Base-by-base conservation (phyloP, 2,113 vertebrate genomes). In the Cryptoleucopteryx plumbea region DNA sequence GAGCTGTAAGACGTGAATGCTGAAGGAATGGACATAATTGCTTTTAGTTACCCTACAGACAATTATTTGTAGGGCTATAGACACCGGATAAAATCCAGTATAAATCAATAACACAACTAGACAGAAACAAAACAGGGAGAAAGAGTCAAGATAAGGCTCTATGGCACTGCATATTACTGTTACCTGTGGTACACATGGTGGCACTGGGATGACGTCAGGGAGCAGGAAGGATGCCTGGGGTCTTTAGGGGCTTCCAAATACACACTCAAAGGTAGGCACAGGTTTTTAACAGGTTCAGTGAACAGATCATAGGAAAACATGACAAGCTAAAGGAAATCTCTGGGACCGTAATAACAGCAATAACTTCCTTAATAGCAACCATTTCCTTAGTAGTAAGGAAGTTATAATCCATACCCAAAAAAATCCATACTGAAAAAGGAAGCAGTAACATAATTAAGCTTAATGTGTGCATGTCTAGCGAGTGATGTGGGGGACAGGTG, bases 221-320 rank as follows among this genome's bases (percentile, higher is more conserved):
- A 65, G 86, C 70, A 47, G 71, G 71, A 34, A 85, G 59, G n/a
- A 38, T 55, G 18, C 66, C 48, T 7, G 12, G 71, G 27, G 36
- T 61, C 40, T 78, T 58, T 8, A 23, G 16, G 36, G 29, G 23
- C 68, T 95, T 96, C 86, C 88, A 95, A 95, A 78, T 56, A 88
- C 3, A 55, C 58, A 70, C 48, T 42, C 61, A 20, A 92, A 87
- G 65, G 59, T 75, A 91, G 70, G 74, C 47, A 86, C 18, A 53
- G 90, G 85, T 75, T 97, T 95, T 84, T 92, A 93, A 88, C 17
- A 31, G 48, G 19, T 89, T 93, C 47, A 65, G 79, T 32, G 50
- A 84, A 83, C 8, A 43, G 32, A 50, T 31, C 4, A 5, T 7
- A 79, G 75, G 84, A 94, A 93, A 91, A 62, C 56, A 82, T 56